A percentile compares a stretch with the other conserved stretches of the same genome.
Conservation (phyloP, 2,113 vertebrate species). For the Addax nasomaculatus region DNA sequence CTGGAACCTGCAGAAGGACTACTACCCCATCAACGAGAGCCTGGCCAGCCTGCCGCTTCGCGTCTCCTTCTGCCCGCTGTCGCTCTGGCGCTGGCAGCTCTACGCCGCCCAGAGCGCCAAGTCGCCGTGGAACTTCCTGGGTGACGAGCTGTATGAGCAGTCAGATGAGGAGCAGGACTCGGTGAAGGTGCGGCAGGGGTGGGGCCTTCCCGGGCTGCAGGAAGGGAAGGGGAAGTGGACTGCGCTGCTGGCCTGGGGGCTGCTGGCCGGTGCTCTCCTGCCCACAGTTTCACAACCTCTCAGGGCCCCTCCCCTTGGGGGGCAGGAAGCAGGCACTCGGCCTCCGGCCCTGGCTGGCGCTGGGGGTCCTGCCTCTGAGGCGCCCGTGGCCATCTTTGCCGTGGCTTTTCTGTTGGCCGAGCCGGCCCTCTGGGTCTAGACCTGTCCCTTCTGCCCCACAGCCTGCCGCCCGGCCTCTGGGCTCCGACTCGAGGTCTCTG, state of each 20-base stretch:
- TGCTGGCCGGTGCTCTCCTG: background rate
- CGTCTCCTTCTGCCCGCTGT: constrained; percentile 91
- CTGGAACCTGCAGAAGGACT: constrained; percentile 98
- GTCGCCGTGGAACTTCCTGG: constrained; percentile 95
- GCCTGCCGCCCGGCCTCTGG: background rate
- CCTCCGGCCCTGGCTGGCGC: background rate
- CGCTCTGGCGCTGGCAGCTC: constrained; percentile 97
- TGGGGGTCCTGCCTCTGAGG: background rate
- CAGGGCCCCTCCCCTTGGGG: fast-evolving
- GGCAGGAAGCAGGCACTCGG: background rate
- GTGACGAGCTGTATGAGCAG: constrained; percentile 94
- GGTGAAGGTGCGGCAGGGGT: constrained; percentile 84
- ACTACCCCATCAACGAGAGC: constrained; percentile 91
- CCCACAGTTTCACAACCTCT: background rate
- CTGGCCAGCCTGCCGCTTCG: constrained; percentile 87
- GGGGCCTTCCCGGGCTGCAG: background rate
- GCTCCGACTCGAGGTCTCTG: background rate
- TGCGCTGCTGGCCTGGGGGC: background rate
- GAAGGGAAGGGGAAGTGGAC: background rate
- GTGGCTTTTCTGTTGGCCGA: background rate
- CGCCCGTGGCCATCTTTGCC: background rate
- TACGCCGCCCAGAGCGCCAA: constrained; percentile 93
- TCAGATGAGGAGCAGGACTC: constrained; percentile 97
- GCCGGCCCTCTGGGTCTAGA: background rate
- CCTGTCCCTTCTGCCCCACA: background rate